Evolutionary conservation across 2,797 vertebrate species (phyloP).

Genomic region (Distichodus sexfasciatus): DNA sequence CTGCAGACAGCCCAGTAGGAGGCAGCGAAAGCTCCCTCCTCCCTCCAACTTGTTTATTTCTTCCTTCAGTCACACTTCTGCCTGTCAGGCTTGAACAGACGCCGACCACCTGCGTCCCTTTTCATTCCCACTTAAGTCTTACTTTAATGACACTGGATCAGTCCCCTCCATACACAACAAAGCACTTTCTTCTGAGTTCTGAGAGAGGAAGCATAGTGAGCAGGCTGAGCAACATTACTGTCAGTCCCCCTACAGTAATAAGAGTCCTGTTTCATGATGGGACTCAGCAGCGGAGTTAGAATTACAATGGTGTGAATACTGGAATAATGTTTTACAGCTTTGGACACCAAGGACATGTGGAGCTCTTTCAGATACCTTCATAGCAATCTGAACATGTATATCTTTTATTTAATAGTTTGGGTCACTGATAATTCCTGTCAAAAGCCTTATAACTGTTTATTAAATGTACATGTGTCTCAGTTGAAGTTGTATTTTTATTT

Average conservation of each 20-base stretch:
- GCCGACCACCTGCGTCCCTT: background rate
- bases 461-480: no score
- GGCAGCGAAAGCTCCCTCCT: background rate
- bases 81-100: background rate
- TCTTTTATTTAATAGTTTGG: no score
- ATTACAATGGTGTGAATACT: background rate
- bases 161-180: background rate
- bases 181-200: background rate
- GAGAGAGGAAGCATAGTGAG: background rate
- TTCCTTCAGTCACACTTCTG: background rate
- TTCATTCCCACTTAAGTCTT: background rate
- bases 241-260: background rate
- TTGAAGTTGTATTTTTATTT: no score
- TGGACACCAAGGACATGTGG: background rate
- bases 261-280: constrained; percentile 4
- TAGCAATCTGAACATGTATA: no score
- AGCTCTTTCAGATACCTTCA: background rate
- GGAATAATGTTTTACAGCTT: background rate
- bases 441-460: no score
- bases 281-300: background rate
- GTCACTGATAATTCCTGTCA: no score
- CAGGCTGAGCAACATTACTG: background rate
- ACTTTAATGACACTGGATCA: constrained; percentile 7
- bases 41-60: background rate
- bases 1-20: constrained; percentile 21